Evolutionary conservation across 2,888 invertebrate genomes (phyloP), one percentile per base, ranked within the genome.

Genomic region (Lottia gigantea): DNA sequence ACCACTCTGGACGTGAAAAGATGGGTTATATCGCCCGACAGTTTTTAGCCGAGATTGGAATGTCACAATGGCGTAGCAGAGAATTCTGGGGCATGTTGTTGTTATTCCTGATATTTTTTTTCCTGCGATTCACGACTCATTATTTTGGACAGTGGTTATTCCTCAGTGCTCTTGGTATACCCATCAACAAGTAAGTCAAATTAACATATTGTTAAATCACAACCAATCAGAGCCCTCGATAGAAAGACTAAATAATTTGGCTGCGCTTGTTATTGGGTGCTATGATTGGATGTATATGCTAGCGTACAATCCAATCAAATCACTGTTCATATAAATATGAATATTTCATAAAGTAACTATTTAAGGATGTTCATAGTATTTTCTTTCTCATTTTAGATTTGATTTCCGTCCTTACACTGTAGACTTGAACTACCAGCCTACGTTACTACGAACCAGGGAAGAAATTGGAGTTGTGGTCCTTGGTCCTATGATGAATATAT

Each of bases 31-130:
- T 87, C 12, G 74, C 79, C 0, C 83, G 86, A 0, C 83, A 83
- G 81, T 81, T 87, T 67, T 66, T 87, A 65, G 81, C 86, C 0
- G 87, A 87, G 75, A 76, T 87, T 16, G 87, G 87, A 1, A 72
- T 87, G 62, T 83, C 86, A 2, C 84, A 86, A 79, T 87, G 87
- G 87, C 72, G 86, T 7, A 84, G 84, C 72, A 63, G 83, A 26
- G 86, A 87, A 71, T 87, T 87, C 82, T 87, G 87, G 87, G 83
- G 80, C 23, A 87, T 87, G 86, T 67, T 87, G 64, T 71, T 86
- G 63, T 78, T 87, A 79, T 80, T 87, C 67, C 75, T 84, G 40
- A 68, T 87, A 46, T 76, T 82, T 23, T 87, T 86, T 80, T 87
- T 86, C 80, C 67, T 87, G 26, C 73, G 86, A 6, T 78, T 86